Conservation (phyloP, 2,797 vertebrate species). For the Carduelis carduelis region DNA sequence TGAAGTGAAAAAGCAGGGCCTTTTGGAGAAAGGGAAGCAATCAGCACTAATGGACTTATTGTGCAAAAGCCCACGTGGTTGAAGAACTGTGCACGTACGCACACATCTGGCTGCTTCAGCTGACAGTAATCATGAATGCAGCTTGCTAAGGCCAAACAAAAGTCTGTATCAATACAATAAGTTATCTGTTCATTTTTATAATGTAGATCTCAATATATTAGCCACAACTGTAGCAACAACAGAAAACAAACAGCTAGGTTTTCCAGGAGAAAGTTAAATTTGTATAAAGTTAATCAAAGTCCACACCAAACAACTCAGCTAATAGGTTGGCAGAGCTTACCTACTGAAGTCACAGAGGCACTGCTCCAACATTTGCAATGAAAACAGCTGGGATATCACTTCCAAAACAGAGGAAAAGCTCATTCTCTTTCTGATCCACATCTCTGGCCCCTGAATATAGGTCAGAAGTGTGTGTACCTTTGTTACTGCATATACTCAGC, state of each 20-base stretch:
- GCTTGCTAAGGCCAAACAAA: slow-evolving; percentile 18
- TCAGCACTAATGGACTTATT: slow-evolving; percentile 40
- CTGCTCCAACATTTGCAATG: not conserved
- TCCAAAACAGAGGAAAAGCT: not conserved
- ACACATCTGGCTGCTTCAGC: slow-evolving; percentile 48
- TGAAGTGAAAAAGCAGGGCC: not conserved
- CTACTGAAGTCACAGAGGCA: not conserved
- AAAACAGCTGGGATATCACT: not conserved
- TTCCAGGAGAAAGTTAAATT: slow-evolving; percentile 15
- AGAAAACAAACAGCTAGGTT: not conserved
- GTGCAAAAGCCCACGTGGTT: not conserved
- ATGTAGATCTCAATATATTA: not conserved
- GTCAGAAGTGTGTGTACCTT: fast-evolving
- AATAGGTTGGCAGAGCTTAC: not conserved
- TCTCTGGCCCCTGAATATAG: not conserved
- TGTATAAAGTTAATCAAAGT: not conserved
- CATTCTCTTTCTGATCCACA: not conserved
- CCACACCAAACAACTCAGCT: not conserved
- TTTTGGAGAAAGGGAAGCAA: slow-evolving; percentile 15
- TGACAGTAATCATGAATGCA: not conserved
- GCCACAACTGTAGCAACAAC: not conserved
- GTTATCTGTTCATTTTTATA: not conserved
- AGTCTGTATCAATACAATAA: not conserved
- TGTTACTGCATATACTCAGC: not conserved
- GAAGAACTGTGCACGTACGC: not conserved